Conservation (phyloP, 2,113 vertebrate species). For the Genyomyrus donnyi region DNA sequence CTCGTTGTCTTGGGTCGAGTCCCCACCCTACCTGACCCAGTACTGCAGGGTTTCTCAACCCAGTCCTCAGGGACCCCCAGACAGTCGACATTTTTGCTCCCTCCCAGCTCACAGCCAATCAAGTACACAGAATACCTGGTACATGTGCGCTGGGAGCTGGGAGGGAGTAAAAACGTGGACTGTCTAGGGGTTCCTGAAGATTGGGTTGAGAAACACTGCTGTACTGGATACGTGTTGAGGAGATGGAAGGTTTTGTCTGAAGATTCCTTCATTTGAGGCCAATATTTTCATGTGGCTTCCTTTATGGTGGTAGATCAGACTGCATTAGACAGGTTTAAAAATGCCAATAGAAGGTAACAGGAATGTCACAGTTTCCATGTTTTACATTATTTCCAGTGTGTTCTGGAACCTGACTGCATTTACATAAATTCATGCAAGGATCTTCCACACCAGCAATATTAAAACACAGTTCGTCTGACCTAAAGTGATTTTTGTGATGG, state of each 20-base stretch:
- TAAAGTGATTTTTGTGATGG: not conserved
- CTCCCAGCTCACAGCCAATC: too few species aligned
- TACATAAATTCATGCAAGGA: not conserved
- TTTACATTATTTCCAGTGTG: not conserved
- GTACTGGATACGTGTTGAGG: not conserved
- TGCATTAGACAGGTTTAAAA: not conserved
- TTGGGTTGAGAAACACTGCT: not conserved
- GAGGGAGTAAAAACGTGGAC: too few species aligned
- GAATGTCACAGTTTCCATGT: not conserved
- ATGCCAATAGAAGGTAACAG: not conserved
- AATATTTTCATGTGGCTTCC: not conserved
- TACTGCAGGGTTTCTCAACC: not conserved
- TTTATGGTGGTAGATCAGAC: not conserved
- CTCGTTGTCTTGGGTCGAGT: not conserved
- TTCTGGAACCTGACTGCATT: not conserved
- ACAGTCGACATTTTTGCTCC: too few species aligned
- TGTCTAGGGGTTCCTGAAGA: too few species aligned
- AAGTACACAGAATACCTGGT: too few species aligned
- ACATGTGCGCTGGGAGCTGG: too few species aligned
- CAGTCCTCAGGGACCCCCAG: too few species aligned
- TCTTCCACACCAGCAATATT: not conserved
- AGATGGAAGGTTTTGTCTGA: not conserved
- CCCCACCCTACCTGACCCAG: not conserved
- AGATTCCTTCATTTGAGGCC: not conserved
- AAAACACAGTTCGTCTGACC: not conserved